Evolutionary conservation across 2,888 invertebrate species (phyloP).

Genomic region (Philopedon plagiatum): DNA sequence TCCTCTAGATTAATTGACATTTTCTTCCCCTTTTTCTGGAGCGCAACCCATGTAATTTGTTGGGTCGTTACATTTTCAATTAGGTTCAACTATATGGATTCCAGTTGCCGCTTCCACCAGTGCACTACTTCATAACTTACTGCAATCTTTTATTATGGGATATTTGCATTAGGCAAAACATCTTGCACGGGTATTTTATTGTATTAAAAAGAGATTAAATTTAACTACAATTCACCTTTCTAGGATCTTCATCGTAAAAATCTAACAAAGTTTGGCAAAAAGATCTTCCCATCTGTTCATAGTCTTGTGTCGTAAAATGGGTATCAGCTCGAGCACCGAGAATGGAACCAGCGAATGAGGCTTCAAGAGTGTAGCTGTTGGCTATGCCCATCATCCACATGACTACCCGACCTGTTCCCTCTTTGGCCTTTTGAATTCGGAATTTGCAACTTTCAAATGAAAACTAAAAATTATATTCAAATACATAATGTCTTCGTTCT

Average conservation of each 20-base stretch:
- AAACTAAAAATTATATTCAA: conserved; percentile 75
- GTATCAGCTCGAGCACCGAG: conserved; percentile 85
- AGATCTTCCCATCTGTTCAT: conserved; percentile 86
- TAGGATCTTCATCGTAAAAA: conserved; percentile 89
- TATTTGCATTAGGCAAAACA: too few species aligned
- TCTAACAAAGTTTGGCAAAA: conserved; percentile 95
- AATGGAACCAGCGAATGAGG: conserved; percentile 92
- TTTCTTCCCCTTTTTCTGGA: too few species aligned
- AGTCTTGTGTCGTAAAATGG: conserved; percentile 86
- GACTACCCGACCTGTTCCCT: conserved; percentile 94
- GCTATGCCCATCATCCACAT: conserved; percentile 96
- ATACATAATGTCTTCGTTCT: background rate
- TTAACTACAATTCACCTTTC: conserved; percentile 77
- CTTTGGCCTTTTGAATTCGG: conserved; percentile 92
- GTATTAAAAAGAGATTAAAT: too few species aligned
- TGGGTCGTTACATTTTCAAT: too few species aligned
- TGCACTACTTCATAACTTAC: too few species aligned
- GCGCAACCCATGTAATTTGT: too few species aligned
- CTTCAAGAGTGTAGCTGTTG: conserved; percentile 96
- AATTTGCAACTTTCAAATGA: conserved; percentile 96
- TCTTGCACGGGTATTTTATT: too few species aligned
- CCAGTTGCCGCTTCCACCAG: too few species aligned
- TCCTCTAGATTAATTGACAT: too few species aligned
- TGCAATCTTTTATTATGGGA: too few species aligned
- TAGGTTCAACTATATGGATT: too few species aligned